Percentiles rank a stretch among this genome's conserved stretches.
Conservation (phyloP, 2,888 invertebrate genomes). For the Homarus gammarus region DNA sequence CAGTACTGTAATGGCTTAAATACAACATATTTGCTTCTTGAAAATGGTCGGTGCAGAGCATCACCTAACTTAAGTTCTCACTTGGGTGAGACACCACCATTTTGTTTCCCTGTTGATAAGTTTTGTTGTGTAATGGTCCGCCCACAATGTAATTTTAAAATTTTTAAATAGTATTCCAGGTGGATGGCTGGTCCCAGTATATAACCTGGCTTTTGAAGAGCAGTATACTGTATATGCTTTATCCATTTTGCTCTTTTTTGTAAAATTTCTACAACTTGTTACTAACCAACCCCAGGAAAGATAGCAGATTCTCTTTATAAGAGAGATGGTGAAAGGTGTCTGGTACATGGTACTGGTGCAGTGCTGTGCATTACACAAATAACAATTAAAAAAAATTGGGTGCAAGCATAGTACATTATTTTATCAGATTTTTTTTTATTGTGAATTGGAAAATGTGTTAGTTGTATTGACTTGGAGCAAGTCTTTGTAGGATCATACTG, state of each 20-base stretch:
- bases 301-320: background rate
- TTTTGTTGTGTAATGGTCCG: background rate
- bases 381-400: too few relatives aligned
- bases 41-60: constrained; percentile 1
- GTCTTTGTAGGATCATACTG: too few relatives aligned
- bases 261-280: background rate
- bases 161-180: background rate
- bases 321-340: background rate
- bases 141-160: background rate
- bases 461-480: too few relatives aligned
- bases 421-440: too few relatives aligned
- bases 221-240: background rate
- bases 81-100: background rate
- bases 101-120: background rate
- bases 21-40: background rate
- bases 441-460: too few relatives aligned
- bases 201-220: constrained; percentile 2
- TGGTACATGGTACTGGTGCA: too few relatives aligned
- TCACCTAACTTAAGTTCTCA: background rate
- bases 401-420: too few relatives aligned
- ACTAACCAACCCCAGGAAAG: background rate
- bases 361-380: too few relatives aligned
- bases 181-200: constrained; percentile 3
- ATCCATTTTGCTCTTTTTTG: background rate
- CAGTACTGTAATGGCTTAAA: background rate